These are phyloP conservation scores for Agrotis ipsilon DNA, from an alignment of 2,888 invertebrate species.

Conservation along the genomic window DNA sequence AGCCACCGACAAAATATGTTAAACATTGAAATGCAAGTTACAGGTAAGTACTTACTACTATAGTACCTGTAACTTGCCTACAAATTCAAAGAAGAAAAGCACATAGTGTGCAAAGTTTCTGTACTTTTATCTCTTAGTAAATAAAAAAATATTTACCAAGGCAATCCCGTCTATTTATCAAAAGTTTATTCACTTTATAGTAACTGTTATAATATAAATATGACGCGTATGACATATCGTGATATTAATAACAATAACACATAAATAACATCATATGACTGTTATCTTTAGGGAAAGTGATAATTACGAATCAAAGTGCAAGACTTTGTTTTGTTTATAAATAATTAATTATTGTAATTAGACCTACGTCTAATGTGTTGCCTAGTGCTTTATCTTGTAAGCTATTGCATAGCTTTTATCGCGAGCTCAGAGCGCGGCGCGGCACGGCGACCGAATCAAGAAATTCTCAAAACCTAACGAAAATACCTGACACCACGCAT, in stretches of 20 bases:
- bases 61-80: background rate
- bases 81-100: too few relatives aligned
- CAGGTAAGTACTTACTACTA: too few relatives aligned
- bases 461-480: too few relatives aligned
- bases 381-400: constrained; percentile 11
- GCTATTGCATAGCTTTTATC: too few relatives aligned
- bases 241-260: constrained; percentile 47
- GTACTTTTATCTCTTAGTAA: constrained; percentile 21
- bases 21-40: too few relatives aligned
- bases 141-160: constrained; percentile 32
- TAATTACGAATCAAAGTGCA: constrained; percentile 46
- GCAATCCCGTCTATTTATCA: constrained; percentile 14
- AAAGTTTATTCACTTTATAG: constrained; percentile 32
- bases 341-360: constrained; percentile 13
- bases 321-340: constrained; percentile 28
- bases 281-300: constrained; percentile 59
- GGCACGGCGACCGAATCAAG: too few relatives aligned
- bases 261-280: constrained; percentile 58
- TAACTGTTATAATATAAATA: constrained; percentile 26
- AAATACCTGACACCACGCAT: too few relatives aligned
- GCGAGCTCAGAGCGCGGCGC: too few relatives aligned
- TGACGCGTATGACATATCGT: constrained; percentile 11
- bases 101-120: background rate
- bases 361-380: background rate
- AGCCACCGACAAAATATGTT: too few relatives aligned